A percentile compares a stretch with the other conserved stretches of the same genome.
Conservation (phyloP, 2,888 invertebrate genomes). For the Meiosimyza decipiens region DNA sequence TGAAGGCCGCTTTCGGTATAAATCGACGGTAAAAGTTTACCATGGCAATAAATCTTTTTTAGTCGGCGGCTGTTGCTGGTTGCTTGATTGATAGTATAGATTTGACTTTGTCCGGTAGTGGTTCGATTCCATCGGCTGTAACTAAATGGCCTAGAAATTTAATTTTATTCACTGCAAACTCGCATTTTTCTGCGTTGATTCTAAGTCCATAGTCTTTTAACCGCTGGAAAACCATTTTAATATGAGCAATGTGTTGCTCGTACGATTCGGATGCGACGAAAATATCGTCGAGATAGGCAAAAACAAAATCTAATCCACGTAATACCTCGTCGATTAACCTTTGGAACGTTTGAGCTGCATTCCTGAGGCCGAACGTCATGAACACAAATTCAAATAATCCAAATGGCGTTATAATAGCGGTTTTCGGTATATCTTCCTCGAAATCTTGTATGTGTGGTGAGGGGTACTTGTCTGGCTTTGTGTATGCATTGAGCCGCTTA, state of each 20-base stretch:
- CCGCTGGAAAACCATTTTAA: neutral
- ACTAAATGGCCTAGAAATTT: too few species aligned
- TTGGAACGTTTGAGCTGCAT: conserved; percentile 36
- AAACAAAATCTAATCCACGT: too few species aligned
- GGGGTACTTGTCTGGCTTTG: conserved; percentile 14
- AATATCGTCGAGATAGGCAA: too few species aligned
- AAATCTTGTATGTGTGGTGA: conserved; percentile 19
- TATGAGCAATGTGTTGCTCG: neutral
- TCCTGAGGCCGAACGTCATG: conserved; percentile 34
- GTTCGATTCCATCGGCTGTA: too few species aligned
- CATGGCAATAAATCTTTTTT: too few species aligned
- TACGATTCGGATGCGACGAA: neutral
- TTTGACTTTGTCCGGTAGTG: too few species aligned
- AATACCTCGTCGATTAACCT: conserved; percentile 31
- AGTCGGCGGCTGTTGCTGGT: too few species aligned
- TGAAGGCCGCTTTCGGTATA: too few species aligned
- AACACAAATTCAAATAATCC: conserved; percentile 25
- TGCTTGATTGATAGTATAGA: too few species aligned
- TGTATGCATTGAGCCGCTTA: neutral
- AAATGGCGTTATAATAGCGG: conserved; percentile 30
- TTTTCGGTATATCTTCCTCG: conserved; percentile 32
- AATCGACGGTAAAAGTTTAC: too few species aligned
- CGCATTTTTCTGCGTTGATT: conserved; percentile 23
- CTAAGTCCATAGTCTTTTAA: conserved; percentile 17
- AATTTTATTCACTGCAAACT: neutral